These are phyloP conservation scores for Prochilodus magdalenae DNA, from an alignment of 2,113 vertebrate genomes.

Conservation along the genomic window DNA sequence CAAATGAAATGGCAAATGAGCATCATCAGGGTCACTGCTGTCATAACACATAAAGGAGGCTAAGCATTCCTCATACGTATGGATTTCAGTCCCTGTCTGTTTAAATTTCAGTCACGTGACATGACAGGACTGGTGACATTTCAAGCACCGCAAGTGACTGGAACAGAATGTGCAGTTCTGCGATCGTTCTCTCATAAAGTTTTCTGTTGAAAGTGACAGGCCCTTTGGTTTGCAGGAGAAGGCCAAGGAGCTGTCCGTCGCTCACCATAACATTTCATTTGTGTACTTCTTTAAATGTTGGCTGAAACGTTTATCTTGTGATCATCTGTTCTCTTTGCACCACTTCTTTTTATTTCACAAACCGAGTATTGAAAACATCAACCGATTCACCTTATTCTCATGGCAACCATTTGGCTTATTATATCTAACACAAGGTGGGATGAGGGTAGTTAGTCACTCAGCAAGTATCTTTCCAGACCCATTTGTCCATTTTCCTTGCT, in stretches of 20 bases:
- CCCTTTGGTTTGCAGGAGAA: background rate
- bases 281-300: background rate
- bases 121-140: slow-evolving; percentile 1
- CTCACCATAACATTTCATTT: background rate
- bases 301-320: background rate
- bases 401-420: background rate
- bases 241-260: background rate
- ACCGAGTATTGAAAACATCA: background rate
- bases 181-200: background rate
- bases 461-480: background rate
- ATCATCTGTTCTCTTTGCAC: background rate
- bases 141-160: slow-evolving; percentile 1
- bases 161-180: slow-evolving; percentile 6
- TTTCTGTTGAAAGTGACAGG: background rate
- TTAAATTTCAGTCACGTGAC: slow-evolving; percentile 29
- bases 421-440: background rate
- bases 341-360: background rate
- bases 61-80: slow-evolving; percentile 60
- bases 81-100: slow-evolving; percentile 56
- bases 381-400: background rate
- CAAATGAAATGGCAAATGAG: slow-evolving; percentile 47
- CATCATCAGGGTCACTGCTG: slow-evolving; percentile 68
- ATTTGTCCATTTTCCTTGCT: background rate
- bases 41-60: slow-evolving; percentile 69
- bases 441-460: background rate